Base-by-base conservation (phyloP, 1,140 invertebrate species). In the Geopemphigus sp. region DNA sequence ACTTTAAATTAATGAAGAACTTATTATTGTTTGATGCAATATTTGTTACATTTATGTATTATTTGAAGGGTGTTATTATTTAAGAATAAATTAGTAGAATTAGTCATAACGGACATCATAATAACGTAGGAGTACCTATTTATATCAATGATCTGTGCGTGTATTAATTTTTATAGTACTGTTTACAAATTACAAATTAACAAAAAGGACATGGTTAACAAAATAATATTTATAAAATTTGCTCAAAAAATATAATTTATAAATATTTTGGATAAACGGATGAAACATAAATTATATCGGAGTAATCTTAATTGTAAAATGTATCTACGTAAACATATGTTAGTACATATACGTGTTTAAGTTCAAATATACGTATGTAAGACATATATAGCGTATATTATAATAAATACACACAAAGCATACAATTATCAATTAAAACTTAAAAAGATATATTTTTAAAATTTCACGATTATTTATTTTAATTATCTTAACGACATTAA, bases 121-220 rank as follows among this genome's bases (percentile, higher is more conserved):
- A 5, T n/a, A 45, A 66, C 63, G 19, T 66, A 66, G 63, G 63
- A 66, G 32, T 66, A 66, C 63, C 32, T 39, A 66, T 66, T 39
- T 66, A 66, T 66, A 66, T 19, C 29, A 66, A 39, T 66, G 32
- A 19, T 45, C 63, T 66, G 12, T 66, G 11, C 32, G 14, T 5
- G 4, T 19, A 22, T 66, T 26, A 66, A 66, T 39, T 45, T 56
- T 45, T 66, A 66, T 22, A 19, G 29, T 26, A 39, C 19, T 5
- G 19, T 14, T 39, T 39, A 66, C 63, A 45, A 66, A 66, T 19
- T 19, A 64, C 11, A 66, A 19, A n/a, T n/a, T n/a, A n/a, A n/a
- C n/a, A n/a, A 64, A 64, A 64, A n/a, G 26, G 6, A 17, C 39
- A 54, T 19, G 1, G 53, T 50, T 11, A 22, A 45, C 39, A 32